Conservation (phyloP, 2,888 invertebrate genomes). For the Cosmia pyralina region DNA sequence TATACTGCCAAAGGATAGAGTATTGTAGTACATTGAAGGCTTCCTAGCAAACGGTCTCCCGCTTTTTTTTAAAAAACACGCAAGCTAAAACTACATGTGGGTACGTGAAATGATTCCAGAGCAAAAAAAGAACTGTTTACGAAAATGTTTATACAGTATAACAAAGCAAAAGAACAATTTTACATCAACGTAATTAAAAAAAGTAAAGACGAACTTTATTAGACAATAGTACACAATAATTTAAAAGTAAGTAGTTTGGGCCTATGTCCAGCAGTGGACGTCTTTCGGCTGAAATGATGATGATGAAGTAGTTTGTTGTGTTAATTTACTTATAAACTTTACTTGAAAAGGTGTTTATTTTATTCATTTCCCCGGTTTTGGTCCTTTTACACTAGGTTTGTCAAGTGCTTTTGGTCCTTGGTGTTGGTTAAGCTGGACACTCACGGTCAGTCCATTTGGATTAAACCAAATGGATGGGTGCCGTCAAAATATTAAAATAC, state of each 20-base stretch:
- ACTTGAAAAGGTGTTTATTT: background rate
- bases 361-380: background rate
- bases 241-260: background rate
- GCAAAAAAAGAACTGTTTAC: conserved; percentile 9
- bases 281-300: too few species aligned
- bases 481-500: too few species aligned
- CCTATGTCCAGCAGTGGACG: too few species aligned
- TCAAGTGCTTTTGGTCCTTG: background rate
- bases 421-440: too few species aligned
- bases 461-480: too few species aligned
- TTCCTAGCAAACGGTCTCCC: conserved; percentile 6
- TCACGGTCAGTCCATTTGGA: too few species aligned
- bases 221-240: background rate
- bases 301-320: too few species aligned
- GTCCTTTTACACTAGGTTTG: background rate
- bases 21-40: conserved; percentile 40
- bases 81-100: conserved; percentile 16
- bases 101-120: background rate
- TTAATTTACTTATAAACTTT: too few species aligned
- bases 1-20: conserved; percentile 39
- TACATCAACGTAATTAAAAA: background rate
- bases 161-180: background rate
- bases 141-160: background rate
- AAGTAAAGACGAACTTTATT: background rate
- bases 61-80: conserved; percentile 30